Base-by-base conservation (phyloP, 2,888 invertebrate genomes). In the Lycophotia porphyrea region DNA sequence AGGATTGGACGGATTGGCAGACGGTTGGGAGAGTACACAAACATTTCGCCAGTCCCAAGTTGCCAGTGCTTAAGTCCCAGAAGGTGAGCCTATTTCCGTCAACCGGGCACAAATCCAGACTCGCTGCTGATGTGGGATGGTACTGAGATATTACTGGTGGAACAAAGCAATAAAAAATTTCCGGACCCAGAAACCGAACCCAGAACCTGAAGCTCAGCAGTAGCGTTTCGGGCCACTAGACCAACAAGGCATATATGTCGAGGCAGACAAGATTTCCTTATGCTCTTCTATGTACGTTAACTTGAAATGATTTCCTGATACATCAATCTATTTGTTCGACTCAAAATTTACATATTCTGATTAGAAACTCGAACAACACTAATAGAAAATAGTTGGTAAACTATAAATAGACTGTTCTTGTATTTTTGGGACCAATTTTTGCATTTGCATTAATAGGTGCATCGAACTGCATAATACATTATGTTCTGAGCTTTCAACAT, bases 261-360 rank as follows among this genome's bases (percentile, higher is more conserved):
- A 27, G 31, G 58, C 31, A 27, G 55, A 2, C 58, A 58, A 8
- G 1, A 18, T 31, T 58, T 27, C 31, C 31, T 44, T 31, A 1
- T n/a, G 24, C 8, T 34, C 8, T n/a, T 58, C 5, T 39, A 18
- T 47, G 8, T 39, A 18, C 39, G 8, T 58, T 34, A 34, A 4
- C 27, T n/a, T 71, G 1, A 44, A 71, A 49, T 71, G 0, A 55
- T 73, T 74, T 74, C 55, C 34, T 64, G 74, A n/a, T 18, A 42
- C n/a, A 34, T 64, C 24, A 49, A 58, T 34, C 3, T 47, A 11
- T 39, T 27, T 5, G 8, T 34, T 52, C 47, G 13, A 7, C 7
- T 47, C 2, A 0, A 74, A 47, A 63, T 63, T 55, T 39, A 73
- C 44, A 39, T 47, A 63, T 42, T 78, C 15, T 31, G 31, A 67